Evolutionary conservation across 2,797 vertebrate species (phyloP), one percentile per base, ranked within the genome.

Genomic region (Heliangelus exortis): DNA sequence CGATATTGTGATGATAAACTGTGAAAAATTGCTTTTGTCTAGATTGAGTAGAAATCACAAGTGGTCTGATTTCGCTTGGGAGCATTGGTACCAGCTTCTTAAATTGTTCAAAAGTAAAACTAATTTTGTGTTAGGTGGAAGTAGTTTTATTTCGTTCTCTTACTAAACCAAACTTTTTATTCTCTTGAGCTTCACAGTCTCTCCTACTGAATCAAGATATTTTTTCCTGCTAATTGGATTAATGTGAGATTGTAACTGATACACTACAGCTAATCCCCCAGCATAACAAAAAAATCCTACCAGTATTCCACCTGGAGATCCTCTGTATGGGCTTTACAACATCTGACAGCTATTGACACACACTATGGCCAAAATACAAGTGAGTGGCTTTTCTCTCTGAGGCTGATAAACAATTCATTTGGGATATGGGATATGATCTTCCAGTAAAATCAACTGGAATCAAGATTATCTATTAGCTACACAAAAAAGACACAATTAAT

Each of bases 1-100:
- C 96, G 95, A 96, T 97, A 96, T 89, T 92, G 79, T 88, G 95
- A 94, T 96, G 95, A 94, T 96, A 95, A 95, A 92, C 81, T 84
- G 57, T 80, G 89, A 96, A 94, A 96, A 95, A 96, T 86, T 96
- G 73, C 85, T 94, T 96, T 94, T 87, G 83, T 86, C 85, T 93
- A 47, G 47, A 66, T 90, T 91, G 50, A 63, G 71, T 43, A 77
- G 76, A 96, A 96, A 92, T 63, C 85, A 86, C n/a, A 90, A 84
- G 83, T 77, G 69, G 75, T 69, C 43, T 85, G 55, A 76, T 88
- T 89, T 63, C 93, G 45, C 73, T 62, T 36, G 57, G 43, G 73
- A 95, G 54, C 54, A 34, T 28, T 87, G 66, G 23, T 91, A 78
- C 26, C 43, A 82, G 17, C 53, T 86, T 90, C 72, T 50, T 84